Percentiles rank a stretch among this genome's conserved stretches.
phyloP scores from a whole-genome alignment of 2,113 vertebrate species.

The Xerus inauris region DNA sequence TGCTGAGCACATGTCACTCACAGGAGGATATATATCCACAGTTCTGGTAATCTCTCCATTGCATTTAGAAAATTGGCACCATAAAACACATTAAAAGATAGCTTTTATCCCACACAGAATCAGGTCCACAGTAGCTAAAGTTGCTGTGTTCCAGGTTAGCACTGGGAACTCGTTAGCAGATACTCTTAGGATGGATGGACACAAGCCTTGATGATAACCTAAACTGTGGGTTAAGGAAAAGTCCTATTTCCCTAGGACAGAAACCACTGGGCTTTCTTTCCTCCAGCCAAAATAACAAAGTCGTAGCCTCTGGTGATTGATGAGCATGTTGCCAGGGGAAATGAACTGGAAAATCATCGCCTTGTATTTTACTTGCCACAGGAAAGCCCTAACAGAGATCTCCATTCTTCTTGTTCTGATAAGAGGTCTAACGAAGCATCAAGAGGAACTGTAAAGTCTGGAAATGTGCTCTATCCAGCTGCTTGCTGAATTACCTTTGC shows the following conservation, averaged over 20 bases:
- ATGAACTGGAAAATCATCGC: constrained; percentile 96
- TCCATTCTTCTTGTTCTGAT: constrained; percentile 91
- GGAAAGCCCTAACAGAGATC: constrained; percentile 88
- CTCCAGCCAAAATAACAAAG: constrained; percentile 84
- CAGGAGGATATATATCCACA: neutral
- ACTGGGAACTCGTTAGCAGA: neutral
- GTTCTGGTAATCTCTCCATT: neutral
- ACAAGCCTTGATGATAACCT: constrained; percentile 68
- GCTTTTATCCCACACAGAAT: neutral
- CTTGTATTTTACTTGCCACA: constrained; percentile 88
- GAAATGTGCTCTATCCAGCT: constrained; percentile 83
- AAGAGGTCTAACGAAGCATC: constrained; percentile 93
- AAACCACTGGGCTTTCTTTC: constrained; percentile 82
- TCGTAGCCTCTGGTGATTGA: constrained; percentile 93
- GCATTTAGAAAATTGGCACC: neutral
- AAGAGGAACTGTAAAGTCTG: constrained; percentile 90
- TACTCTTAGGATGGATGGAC: neutral
- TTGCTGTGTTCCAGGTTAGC: neutral
- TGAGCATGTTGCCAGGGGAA: constrained; percentile 93
- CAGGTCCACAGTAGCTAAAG: neutral
- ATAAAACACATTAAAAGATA: neutral
- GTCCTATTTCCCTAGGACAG: constrained; percentile 74
- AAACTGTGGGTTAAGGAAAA: constrained; percentile 68
- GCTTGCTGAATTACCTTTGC: constrained; percentile 77
- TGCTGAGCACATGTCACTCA: constrained; percentile 60